Evolutionary conservation across 2,888 invertebrate genomes (phyloP), one percentile per base, ranked within the genome.

Genomic region (Furcula furcula): DNA sequence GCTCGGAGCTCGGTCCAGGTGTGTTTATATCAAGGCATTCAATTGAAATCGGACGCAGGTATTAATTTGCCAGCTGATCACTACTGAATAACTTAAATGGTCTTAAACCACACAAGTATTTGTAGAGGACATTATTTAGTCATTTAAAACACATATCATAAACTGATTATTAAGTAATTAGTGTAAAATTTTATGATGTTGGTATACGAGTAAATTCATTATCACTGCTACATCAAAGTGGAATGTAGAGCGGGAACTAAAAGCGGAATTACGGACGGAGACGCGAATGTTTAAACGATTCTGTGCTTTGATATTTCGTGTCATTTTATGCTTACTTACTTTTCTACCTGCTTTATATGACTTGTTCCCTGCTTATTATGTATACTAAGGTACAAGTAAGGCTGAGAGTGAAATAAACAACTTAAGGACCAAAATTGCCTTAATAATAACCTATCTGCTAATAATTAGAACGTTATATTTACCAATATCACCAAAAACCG

Each of bases 1-100:
- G 49, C 46, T 27, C 25, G 12, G 29, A 14, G 66, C 66, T n/a
- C n/a, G n/a, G n/a, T n/a, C n/a, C 78, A 78, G 76, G 77, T 79
- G 78, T 59, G 66, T 63, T 51, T 63, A 55, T 67, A 69, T 62
- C 61, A 56, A 65, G 52, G 66, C 67, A 65, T 73, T 65, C 69
- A 69, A 74, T 75, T 71, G 64, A 67, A 65, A 69, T 74, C 43
- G 41, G 47, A 62, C 56, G 62, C 29, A 21, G 29, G 30, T 65
- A 70, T 72, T 76, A 74, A 73, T 75, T 75, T 54, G 52, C 50
- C 50, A 43, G 11, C 5, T 7, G 30, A 23, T 57, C 50, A 58
- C 59, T 51, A 50, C 40, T 36, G 40, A 46, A n/a, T n/a, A n/a
- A n/a, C n/a, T n/a, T n/a, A n/a, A n/a, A n/a, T n/a, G n/a, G n/a